Conservation (phyloP, 2,797 vertebrate genomes). For the Steatocranus sp. region DNA sequence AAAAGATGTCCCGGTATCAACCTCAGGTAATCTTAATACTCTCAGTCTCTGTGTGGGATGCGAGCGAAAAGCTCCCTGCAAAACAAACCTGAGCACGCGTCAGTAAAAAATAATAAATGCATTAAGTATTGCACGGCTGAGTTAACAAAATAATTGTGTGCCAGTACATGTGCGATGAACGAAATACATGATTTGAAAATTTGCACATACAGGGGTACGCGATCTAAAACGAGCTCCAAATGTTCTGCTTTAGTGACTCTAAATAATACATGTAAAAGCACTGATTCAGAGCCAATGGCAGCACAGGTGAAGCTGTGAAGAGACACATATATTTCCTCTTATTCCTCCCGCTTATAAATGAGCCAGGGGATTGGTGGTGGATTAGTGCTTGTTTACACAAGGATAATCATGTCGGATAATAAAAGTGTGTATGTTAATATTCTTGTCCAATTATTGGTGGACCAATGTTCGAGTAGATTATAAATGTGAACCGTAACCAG, state of each 20-base stretch:
- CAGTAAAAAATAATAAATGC: constrained; percentile 18
- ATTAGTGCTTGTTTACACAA: constrained; percentile 51
- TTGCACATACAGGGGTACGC: neutral
- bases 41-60: constrained; percentile 4
- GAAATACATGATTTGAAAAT: neutral
- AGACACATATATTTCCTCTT: constrained; percentile 23
- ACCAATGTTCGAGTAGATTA: neutral
- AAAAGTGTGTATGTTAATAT: constrained; percentile 30
- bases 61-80: neutral
- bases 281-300: constrained; percentile 32
- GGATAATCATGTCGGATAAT: constrained; percentile 33
- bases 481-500: constrained; percentile 41
- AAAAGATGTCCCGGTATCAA: constrained; percentile 3
- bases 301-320: constrained; percentile 29
- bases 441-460: constrained; percentile 26
- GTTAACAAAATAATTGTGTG: neutral
- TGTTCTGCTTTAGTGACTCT: constrained; percentile 22
- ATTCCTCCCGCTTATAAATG: constrained; percentile 25
- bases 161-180: neutral
- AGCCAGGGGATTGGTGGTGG: constrained; percentile 31
- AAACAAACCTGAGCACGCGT: constrained; percentile 8
- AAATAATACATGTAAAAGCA: constrained; percentile 50
- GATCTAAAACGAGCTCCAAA: neutral
- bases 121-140: neutral
- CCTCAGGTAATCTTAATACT: constrained; percentile 28